These are phyloP conservation scores for Etheostoma cragini DNA, from an alignment of 2,113 vertebrate species.

Conservation along the genomic window DNA sequence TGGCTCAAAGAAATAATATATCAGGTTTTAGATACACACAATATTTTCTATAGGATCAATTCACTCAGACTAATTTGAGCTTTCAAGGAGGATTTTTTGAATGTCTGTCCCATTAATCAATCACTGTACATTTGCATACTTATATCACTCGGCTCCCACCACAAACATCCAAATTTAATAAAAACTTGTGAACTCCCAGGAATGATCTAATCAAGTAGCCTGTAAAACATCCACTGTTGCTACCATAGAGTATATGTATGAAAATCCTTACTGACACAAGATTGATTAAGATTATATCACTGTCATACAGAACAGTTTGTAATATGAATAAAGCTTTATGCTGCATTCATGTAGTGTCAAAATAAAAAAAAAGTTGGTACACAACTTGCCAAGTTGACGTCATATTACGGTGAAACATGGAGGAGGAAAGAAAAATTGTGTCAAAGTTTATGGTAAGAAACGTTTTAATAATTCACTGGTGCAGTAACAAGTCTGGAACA, in stretches of 20 bases:
- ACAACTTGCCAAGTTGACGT: no score
- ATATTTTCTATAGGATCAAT: neutral
- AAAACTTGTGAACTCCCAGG: constrained; percentile 26
- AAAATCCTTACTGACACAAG: neutral
- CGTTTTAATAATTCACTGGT: no score
- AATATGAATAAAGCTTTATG: neutral
- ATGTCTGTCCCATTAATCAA: constrained; percentile 14
- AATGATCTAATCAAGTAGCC: neutral
- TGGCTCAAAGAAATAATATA: neutral
- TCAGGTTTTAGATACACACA: neutral
- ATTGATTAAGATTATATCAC: neutral
- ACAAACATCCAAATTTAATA: constrained; percentile 44
- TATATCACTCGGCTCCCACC: constrained; percentile 26
- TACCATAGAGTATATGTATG: neutral
- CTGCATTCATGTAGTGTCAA: no score
- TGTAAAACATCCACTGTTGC: neutral
- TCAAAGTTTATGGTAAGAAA: no score
- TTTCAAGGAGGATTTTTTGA: neutral
- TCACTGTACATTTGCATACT: constrained; percentile 20
- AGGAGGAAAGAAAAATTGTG: no score
- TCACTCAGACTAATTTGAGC: neutral
- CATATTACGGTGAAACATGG: no score
- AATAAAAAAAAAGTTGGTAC: no score
- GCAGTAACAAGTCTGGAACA: no score
- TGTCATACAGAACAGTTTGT: neutral